phyloP scores from a whole-genome alignment of 1,140 invertebrate species.

The Mycetomoellerius zeteki region DNA sequence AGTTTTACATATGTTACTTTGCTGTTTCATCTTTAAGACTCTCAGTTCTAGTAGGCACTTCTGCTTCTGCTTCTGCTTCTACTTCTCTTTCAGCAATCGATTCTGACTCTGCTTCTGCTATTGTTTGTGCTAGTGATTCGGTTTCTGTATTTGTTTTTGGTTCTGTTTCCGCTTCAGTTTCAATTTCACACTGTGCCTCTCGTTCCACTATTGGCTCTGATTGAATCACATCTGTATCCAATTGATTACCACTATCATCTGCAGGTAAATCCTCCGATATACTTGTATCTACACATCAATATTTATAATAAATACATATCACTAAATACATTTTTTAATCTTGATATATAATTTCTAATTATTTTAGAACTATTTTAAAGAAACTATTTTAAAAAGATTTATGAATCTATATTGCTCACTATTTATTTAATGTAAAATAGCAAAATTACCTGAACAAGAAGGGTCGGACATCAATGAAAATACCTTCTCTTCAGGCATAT shows the following conservation, averaged over 20 bases:
- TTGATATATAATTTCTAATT: neutral
- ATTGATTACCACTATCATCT: conserved; percentile 67
- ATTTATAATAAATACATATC: neutral
- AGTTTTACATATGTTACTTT: conserved; percentile 69
- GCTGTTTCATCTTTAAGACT: conserved; percentile 63
- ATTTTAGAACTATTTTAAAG: neutral
- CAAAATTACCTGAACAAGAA: conserved; percentile 74
- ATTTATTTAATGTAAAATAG: conserved; percentile 1
- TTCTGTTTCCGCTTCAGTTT: conserved; percentile 1
- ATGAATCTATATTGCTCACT: neutral
- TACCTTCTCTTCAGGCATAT: conserved; percentile 88
- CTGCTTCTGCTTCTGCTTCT: conserved; percentile 39
- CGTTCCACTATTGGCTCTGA: conserved; percentile 22
- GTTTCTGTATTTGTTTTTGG: conserved; percentile 29
- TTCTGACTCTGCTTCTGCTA: conserved; percentile 9
- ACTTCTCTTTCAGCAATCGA: neutral
- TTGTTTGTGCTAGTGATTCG: neutral
- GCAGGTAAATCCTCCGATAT: conserved; percentile 49
- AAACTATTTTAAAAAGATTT: neutral
- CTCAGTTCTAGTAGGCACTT: conserved; percentile 70
- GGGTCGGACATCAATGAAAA: conserved; percentile 87
- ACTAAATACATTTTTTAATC: neutral
- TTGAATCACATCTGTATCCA: conserved; percentile 51
- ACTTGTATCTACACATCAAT: conserved; percentile 37
- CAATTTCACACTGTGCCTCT: conserved; percentile 13